Percentiles rank a stretch among this genome's conserved stretches.
Conservation (phyloP, 2,888 invertebrate genomes). For the Spilarctia lutea region DNA sequence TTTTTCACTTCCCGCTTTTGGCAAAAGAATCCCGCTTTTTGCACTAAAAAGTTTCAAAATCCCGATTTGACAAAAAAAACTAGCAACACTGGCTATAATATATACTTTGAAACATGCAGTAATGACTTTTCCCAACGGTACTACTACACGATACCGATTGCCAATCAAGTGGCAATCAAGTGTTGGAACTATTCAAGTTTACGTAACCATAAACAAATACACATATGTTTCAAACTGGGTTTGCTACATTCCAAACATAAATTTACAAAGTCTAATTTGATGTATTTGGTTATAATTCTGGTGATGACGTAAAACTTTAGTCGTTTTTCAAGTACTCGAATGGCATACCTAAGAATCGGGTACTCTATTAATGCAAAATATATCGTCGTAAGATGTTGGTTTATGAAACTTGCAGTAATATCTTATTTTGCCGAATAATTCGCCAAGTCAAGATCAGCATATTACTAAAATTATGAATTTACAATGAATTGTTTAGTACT, state of each 20-base stretch:
- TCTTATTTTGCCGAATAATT: neutral
- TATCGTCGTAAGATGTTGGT: neutral
- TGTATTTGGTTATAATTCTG: constrained; percentile 29
- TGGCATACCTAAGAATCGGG: neutral
- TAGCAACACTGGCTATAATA: too few species aligned
- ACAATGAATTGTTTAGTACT: neutral
- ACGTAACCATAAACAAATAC: neutral
- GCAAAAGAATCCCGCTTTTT: too few species aligned
- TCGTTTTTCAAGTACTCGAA: neutral
- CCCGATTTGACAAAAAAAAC: too few species aligned
- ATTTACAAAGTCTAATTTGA: constrained; percentile 27
- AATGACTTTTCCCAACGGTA: neutral
- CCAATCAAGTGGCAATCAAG: neutral
- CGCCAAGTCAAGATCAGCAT: too few species aligned
- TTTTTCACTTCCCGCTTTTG: too few species aligned
- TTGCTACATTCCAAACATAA: neutral
- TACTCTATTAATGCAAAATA: neutral
- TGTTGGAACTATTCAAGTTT: neutral
- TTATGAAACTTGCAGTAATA: neutral
- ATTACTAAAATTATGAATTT: neutral
- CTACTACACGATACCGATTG: neutral
- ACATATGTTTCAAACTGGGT: neutral
- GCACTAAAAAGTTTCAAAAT: too few species aligned
- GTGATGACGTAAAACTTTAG: constrained; percentile 38
- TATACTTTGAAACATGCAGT: neutral